Conservation (phyloP, 2,797 vertebrate genomes). For the Triplophysa yarkandensis region DNA sequence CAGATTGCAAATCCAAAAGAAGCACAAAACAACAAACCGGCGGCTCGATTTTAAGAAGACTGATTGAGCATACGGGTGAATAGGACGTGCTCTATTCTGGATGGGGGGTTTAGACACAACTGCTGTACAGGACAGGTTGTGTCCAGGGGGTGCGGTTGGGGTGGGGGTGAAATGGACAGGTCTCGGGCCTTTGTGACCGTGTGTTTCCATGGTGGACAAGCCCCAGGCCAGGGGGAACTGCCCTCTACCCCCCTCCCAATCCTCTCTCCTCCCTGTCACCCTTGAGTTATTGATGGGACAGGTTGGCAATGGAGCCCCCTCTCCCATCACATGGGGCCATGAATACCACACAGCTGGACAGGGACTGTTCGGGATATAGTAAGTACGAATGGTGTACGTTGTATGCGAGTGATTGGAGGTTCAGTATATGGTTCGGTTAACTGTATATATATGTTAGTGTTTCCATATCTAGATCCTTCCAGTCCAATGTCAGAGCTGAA, state of each 20-base stretch:
- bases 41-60: slow-evolving; percentile 39
- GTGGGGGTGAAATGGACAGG: slow-evolving; percentile 63
- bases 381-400: slow-evolving; percentile 41
- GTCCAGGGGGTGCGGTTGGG: slow-evolving; percentile 62
- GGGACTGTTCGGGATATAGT: slow-evolving; percentile 49
- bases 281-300: slow-evolving; percentile 72
- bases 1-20: slow-evolving; percentile 39
- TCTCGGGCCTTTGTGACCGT: slow-evolving; percentile 57
- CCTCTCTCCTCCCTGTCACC: slow-evolving; percentile 67
- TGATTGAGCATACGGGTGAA: slow-evolving; percentile 46
- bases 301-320: slow-evolving; percentile 61
- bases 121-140: slow-evolving; percentile 54
- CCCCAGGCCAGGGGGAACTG: slow-evolving; percentile 65
- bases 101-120: slow-evolving; percentile 36
- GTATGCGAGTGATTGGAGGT: too few relatives aligned
- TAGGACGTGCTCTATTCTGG: slow-evolving; percentile 25
- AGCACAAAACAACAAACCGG: slow-evolving; percentile 37
- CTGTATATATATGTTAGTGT: too few relatives aligned
- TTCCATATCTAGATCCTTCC: too few relatives aligned
- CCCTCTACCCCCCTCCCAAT: slow-evolving; percentile 66
- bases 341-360: slow-evolving; percentile 59
- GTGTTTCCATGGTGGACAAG: slow-evolving; percentile 61
- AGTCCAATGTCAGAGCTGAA: too few relatives aligned
- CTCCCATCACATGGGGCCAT: slow-evolving; percentile 58
- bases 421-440: too few relatives aligned